Evolutionary conservation across 2,113 vertebrate genomes (phyloP), one percentile per base, ranked within the genome.

Genomic region (Ceyx cyanopectus): DNA sequence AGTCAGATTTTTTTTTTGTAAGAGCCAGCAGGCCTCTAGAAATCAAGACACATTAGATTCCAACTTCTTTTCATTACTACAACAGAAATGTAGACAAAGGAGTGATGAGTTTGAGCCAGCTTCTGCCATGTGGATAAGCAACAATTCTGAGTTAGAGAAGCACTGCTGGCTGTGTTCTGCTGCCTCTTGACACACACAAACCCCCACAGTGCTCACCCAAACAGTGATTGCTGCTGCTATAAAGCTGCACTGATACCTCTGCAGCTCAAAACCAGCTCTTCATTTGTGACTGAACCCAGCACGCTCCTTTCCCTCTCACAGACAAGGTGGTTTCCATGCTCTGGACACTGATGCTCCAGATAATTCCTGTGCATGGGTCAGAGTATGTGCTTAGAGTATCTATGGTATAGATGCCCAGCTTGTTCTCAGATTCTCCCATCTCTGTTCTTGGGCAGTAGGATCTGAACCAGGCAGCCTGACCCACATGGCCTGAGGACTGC

Each of bases 401-500:
- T 23, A 3, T 1, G 14, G 24, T 32, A 10, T 0, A 43, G 22
- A 9, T 8, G 2, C 12, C 12, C 56, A 15, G 23, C 23, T 65
- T 45, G 67, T 8, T 45, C 34, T 73, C 29, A 4, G 14, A 3
- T 12, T 30, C 4, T 68, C n/a, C 45, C 56, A n/a, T 29, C 12
- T 60, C 9, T 74, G 34, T 30, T 32, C 14, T 30, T 29, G 27
- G 74, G 41, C 30, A 43, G 10, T 29, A 66, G 26, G 23, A 54
- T 58, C 45, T 1, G 1, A 57, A 8, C 23, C 69, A 23, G 3
- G 8, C 77, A 77, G n/a, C 29, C 62, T 89, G 14, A 77, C 14
- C 19, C 7, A 4, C 0, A 0, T 7, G 54, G 32, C 32, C 54
- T 16, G 32, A 78, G 56, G 57, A 45, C 3, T 1, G 7, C 30